phyloP scores from a whole-genome alignment of 1,140 invertebrate genomes.

The Drosophila fuyamai region DNA sequence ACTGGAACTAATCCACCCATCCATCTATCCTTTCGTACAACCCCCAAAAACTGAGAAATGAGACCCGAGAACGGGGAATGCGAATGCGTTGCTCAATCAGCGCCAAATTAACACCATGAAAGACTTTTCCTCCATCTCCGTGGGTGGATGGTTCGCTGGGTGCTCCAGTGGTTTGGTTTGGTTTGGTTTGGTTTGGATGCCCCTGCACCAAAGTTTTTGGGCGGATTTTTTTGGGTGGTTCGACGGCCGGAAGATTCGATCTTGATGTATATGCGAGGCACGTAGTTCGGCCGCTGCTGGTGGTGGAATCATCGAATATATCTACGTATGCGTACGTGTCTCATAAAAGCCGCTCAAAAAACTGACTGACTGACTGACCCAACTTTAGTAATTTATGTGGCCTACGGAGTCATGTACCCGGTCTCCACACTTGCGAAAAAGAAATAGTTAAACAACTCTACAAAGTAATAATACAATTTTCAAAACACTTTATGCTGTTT shows the following conservation, averaged over 20 bases:
- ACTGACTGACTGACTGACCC: constrained; percentile 65
- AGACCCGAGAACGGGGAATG: constrained; percentile 9
- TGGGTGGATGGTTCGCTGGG: constrained; percentile 23
- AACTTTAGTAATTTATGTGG: constrained; percentile 75
- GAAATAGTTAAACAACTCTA: not conserved
- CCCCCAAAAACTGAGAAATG: constrained; percentile 9
- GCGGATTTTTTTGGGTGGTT: constrained; percentile 18
- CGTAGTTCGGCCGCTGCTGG: constrained; percentile 54
- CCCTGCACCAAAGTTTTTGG: not conserved
- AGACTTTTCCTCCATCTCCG: constrained; percentile 33
- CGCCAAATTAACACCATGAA: constrained; percentile 80
- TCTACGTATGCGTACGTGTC: constrained; percentile 47
- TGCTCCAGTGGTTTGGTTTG: constrained; percentile 3
- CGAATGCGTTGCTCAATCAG: constrained; percentile 68
- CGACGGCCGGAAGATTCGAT: constrained; percentile 34
- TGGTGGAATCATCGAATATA: constrained; percentile 68
- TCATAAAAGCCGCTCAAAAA: constrained; percentile 69
- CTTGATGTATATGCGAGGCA: constrained; percentile 64
- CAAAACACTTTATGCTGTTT: no score
- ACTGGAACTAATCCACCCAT: constrained; percentile 50
- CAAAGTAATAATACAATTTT: not conserved
- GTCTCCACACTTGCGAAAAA: constrained; percentile 8
- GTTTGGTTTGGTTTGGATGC: not conserved
- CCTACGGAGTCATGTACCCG: constrained; percentile 23
- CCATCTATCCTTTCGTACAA: constrained; percentile 23